Conservation (phyloP, 2,797 vertebrate species). For the Acomys russatus region DNA sequence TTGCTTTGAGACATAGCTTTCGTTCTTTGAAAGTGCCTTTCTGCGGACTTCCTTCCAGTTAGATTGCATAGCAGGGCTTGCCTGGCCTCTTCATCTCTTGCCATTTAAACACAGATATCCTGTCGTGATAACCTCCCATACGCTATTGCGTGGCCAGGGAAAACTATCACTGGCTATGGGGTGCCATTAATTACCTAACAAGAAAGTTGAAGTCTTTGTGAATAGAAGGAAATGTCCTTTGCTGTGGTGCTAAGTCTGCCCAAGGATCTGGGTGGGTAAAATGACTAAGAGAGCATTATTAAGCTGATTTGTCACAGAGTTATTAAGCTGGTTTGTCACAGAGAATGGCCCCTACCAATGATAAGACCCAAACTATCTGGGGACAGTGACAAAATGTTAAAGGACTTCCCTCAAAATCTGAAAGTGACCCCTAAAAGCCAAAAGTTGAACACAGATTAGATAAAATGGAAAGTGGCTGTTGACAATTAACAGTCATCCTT, state of each 20-base stretch:
- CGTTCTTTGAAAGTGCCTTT: constrained; percentile 62
- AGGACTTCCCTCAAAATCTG: background rate
- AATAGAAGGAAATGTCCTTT: constrained; percentile 82
- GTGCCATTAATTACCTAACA: constrained; percentile 75
- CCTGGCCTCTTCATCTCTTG: constrained; percentile 68
- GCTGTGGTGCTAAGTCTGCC: constrained; percentile 79
- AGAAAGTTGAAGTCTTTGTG: constrained; percentile 68
- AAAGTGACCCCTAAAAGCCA: constrained; percentile 5
- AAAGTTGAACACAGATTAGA: constrained; percentile 37
- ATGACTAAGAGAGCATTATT: constrained; percentile 64
- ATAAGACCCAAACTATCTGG: constrained; percentile 76
- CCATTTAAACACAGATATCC: constrained; percentile 79
- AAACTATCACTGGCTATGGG: constrained; percentile 70
- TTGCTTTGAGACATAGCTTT: background rate
- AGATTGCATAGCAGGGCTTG: constrained; percentile 60
- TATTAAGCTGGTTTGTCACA: constrained; percentile 11
- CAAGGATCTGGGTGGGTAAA: constrained; percentile 73
- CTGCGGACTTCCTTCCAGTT: constrained; percentile 51
- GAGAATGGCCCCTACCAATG: constrained; percentile 75
- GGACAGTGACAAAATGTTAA: background rate
- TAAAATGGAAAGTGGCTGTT: background rate
- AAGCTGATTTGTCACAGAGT: constrained; percentile 66
- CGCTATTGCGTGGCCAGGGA: constrained; percentile 17
- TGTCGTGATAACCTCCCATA: constrained; percentile 76
- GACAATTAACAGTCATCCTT: background rate